phyloP scores from a whole-genome alignment of 2,113 vertebrate species.

The Tichodroma muraria region DNA sequence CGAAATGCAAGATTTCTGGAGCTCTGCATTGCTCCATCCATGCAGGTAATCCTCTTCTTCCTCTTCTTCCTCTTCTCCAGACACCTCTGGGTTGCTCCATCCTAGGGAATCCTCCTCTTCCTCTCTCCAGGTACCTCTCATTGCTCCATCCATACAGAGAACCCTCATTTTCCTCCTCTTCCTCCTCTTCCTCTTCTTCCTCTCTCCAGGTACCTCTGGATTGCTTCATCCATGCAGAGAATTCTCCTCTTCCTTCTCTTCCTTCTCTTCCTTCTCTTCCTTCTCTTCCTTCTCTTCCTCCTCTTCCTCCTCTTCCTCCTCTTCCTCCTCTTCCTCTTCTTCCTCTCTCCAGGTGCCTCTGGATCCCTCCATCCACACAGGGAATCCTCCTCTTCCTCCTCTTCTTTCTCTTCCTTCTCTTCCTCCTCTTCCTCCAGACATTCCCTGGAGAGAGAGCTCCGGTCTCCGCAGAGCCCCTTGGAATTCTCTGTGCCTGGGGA shows the following conservation, averaged over 20 bases:
- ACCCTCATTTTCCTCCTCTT: too few relatives aligned
- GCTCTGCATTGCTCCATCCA: not conserved
- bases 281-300: accelerated
- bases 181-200: too few relatives aligned
- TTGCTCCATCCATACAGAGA: not conserved
- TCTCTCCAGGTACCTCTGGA: not conserved
- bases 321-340: not conserved
- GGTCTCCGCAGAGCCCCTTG: not conserved
- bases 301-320: not conserved
- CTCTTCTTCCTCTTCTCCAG: not conserved
- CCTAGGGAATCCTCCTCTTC: not conserved
- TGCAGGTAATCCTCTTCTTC: not conserved
- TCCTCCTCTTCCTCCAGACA: not conserved
- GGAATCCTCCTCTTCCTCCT: not conserved
- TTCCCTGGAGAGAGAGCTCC: accelerated
- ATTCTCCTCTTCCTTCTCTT: not conserved
- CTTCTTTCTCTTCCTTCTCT: too few relatives aligned
- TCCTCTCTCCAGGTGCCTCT: not conserved
- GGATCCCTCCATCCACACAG: not conserved
- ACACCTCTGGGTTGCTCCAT: not conserved
- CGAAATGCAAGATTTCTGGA: not conserved
- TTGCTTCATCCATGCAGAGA: too few relatives aligned
- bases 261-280: not conserved
- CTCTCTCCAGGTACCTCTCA: not conserved
- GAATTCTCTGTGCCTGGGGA: not conserved